A percentile compares a stretch with the other conserved stretches of the same genome.
Conservation (phyloP, 2,888 invertebrate species). For the Fragum sueziense region DNA sequence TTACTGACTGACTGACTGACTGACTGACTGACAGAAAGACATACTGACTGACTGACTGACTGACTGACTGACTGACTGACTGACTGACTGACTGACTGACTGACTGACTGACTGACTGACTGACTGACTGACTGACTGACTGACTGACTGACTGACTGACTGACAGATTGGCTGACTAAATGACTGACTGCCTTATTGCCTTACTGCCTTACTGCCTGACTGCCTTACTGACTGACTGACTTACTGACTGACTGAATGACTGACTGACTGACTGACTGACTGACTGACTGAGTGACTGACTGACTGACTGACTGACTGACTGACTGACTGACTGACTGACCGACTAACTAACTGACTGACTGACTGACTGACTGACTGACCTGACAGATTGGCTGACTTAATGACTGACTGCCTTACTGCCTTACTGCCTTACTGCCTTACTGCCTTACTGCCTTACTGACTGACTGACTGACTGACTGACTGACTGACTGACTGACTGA, state of each 20-base stretch:
- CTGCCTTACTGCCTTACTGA: neutral
- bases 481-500: slow-evolving; percentile 17
- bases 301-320: slow-evolving; percentile 11
- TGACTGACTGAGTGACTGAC: slow-evolving; percentile 12
- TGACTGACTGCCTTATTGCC: too few relatives aligned
- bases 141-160: slow-evolving; percentile 11
- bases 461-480: neutral
- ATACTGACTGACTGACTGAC: slow-evolving; percentile 9
- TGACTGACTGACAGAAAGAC: too few relatives aligned
- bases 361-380: too few relatives aligned
- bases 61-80: slow-evolving; percentile 8
- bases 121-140: slow-evolving; percentile 7
- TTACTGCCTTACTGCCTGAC: too few relatives aligned
- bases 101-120: slow-evolving; percentile 17
- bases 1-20: slow-evolving; percentile 5
- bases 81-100: slow-evolving; percentile 8
- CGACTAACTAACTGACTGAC: too few relatives aligned
- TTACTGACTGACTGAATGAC: slow-evolving; percentile 1
- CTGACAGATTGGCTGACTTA: slow-evolving; percentile 4
- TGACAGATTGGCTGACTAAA: too few relatives aligned
- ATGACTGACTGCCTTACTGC: slow-evolving; percentile 1
- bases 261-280: slow-evolving; percentile 8
- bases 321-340: too few relatives aligned
- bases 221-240: slow-evolving; percentile 9
- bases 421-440: too few relatives aligned